Percentiles rank a stretch among this genome's conserved stretches.
Evolutionary conservation across 1,140 invertebrate genomes (phyloP).

Genomic region (Ephestia elutella): DNA sequence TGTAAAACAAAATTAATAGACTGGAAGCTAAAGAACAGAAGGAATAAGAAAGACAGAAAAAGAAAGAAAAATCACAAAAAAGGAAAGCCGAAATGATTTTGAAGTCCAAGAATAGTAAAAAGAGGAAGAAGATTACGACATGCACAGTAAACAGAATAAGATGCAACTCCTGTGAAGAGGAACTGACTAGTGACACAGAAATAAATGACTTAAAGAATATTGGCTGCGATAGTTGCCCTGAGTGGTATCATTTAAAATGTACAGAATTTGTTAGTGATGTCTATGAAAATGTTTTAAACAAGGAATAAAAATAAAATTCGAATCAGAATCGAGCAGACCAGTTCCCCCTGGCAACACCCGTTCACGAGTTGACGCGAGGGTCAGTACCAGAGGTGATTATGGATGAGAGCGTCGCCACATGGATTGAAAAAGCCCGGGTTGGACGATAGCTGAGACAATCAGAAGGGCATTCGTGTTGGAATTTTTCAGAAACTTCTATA

Average conservation of each 20-base stretch:
- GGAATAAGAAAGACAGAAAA: constrained; percentile 4
- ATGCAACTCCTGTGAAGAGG: constrained; percentile 8
- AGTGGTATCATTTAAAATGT: constrained; percentile 11
- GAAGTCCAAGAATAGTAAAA: constrained; percentile 9
- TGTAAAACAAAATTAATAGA: background rate
- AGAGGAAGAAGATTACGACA: constrained; percentile 9
- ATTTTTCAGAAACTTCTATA: too few relatives aligned
- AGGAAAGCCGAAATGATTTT: constrained; percentile 9
- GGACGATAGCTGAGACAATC: too few relatives aligned
- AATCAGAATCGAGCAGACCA: too few relatives aligned
- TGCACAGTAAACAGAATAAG: constrained; percentile 6
- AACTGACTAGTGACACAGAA: constrained; percentile 10
- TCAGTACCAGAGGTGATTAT: too few relatives aligned
- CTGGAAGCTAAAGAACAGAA: constrained; percentile 4
- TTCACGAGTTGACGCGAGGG: too few relatives aligned
- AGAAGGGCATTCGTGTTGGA: too few relatives aligned
- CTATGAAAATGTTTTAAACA: constrained; percentile 8
- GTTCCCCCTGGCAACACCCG: too few relatives aligned
- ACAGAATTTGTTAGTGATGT: constrained; percentile 7
- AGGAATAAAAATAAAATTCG: too few relatives aligned
- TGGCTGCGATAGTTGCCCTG: constrained; percentile 9
- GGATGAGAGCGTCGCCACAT: too few relatives aligned
- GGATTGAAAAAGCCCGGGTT: too few relatives aligned
- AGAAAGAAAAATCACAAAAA: constrained; percentile 4
- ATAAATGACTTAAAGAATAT: constrained; percentile 9